These are phyloP conservation scores for Varanus salvator DNA, from an alignment of 2,113 vertebrate species.

Conservation along the genomic window DNA sequence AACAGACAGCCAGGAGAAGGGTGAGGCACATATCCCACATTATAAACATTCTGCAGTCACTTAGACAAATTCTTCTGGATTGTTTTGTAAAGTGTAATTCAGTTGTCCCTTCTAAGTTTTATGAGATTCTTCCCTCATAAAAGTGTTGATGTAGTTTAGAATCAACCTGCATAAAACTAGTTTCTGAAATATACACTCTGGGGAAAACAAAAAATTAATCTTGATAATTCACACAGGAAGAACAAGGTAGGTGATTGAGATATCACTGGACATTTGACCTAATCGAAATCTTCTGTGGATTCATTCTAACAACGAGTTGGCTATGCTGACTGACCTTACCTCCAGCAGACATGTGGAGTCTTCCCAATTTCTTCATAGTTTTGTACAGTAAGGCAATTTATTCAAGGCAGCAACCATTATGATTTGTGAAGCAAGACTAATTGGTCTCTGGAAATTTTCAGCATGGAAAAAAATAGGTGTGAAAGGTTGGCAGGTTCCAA, in stretches of 20 bases:
- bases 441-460: constrained; percentile 79
- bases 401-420: constrained; percentile 70
- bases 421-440: constrained; percentile 90
- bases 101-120: not conserved
- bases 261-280: constrained; percentile 67
- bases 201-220: not conserved
- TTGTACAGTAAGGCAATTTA: constrained; percentile 73
- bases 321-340: constrained; percentile 49
- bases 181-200: not conserved
- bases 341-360: constrained; percentile 67
- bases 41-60: not conserved
- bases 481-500: constrained; percentile 80
- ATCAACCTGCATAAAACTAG: not conserved
- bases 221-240: not conserved
- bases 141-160: not conserved
- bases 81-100: not conserved
- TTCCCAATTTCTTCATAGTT: constrained; percentile 62
- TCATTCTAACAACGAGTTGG: constrained; percentile 64
- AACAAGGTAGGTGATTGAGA: constrained; percentile 70
- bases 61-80: not conserved
- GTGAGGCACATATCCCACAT: too few relatives aligned
- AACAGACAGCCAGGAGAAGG: not conserved
- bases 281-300: constrained; percentile 72
- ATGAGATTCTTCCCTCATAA: not conserved
- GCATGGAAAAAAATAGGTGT: constrained; percentile 84